phyloP scores from a whole-genome alignment of 2,113 vertebrate species.

The Symphodus melops region DNA sequence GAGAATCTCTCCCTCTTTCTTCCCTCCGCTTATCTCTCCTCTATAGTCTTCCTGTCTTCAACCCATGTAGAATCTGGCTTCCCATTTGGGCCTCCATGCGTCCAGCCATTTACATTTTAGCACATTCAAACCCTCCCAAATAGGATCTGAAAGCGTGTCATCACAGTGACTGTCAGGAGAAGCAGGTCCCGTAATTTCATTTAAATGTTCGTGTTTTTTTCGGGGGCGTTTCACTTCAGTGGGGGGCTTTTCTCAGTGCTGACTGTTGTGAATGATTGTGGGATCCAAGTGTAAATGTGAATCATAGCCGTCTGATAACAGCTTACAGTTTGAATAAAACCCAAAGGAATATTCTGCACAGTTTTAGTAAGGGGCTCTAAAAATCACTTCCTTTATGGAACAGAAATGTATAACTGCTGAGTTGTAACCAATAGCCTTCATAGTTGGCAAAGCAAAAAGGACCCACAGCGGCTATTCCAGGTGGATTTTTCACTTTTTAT shows the following conservation, averaged over 20 bases:
- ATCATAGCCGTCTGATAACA: conserved; percentile 44
- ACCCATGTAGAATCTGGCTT: conserved; percentile 82
- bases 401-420: conserved; percentile 46
- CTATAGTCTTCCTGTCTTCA: conserved; percentile 79
- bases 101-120: conserved; percentile 75
- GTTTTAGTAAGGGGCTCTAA: conserved; percentile 37
- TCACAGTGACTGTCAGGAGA: conserved; percentile 66
- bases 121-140: conserved; percentile 69
- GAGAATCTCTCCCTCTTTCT: conserved; percentile 72
- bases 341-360: conserved; percentile 45
- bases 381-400: conserved; percentile 49
- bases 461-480: conserved; percentile 46
- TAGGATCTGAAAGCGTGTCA: conserved; percentile 78
- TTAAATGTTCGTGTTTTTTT: conserved; percentile 61
- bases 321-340: conserved; percentile 47
- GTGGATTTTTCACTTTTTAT: conserved; percentile 59
- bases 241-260: conserved; percentile 44
- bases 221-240: conserved; percentile 26
- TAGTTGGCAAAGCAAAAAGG: conserved; percentile 48
- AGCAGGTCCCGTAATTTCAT: conserved; percentile 65
- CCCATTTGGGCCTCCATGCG: conserved; percentile 75
- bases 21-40: conserved; percentile 70
- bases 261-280: conserved; percentile 46
- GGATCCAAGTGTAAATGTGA: conserved; percentile 64
- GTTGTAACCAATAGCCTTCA: conserved; percentile 64